Evolutionary conservation across 2,113 vertebrate species (phyloP).

Genomic region (Nesoenas mayeri): DNA sequence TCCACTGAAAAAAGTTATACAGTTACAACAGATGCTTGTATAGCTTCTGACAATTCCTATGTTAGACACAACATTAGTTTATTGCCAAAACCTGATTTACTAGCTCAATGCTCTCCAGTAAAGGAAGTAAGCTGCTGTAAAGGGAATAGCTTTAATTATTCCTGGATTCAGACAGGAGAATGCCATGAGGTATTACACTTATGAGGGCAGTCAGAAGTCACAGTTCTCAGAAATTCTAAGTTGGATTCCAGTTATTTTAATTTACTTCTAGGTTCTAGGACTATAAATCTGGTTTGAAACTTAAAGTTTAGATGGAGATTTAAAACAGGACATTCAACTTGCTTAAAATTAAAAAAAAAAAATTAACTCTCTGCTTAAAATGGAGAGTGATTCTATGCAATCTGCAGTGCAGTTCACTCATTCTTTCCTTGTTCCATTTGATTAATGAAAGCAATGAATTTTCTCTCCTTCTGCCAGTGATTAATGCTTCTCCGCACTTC

Average conservation of each 20-base stretch:
- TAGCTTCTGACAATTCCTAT: background rate
- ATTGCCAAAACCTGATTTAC: constrained; percentile 7
- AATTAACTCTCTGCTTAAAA: background rate
- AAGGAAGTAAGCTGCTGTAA: constrained; percentile 16
- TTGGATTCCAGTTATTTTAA: background rate
- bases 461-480: constrained; percentile 17
- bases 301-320: background rate
- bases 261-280: background rate
- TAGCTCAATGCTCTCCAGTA: background rate
- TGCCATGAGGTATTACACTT: background rate
- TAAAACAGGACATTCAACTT: background rate
- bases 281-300: constrained; percentile 8
- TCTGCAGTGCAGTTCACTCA: background rate
- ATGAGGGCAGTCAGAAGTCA: background rate
- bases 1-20: background rate
- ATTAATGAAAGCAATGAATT: constrained; percentile 37
- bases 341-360: background rate
- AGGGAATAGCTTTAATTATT: constrained; percentile 35
- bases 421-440: constrained; percentile 16
- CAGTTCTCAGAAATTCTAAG: constrained; percentile 18
- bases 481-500: background rate
- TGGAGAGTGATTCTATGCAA: background rate
- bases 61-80: background rate
- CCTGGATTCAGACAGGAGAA: background rate
- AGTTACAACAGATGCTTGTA: background rate